A percentile compares a stretch with the other conserved stretches of the same genome.
These are phyloP conservation scores for Spea bombifrons DNA, from an alignment of 2,113 vertebrate species.

Conservation along the genomic window DNA sequence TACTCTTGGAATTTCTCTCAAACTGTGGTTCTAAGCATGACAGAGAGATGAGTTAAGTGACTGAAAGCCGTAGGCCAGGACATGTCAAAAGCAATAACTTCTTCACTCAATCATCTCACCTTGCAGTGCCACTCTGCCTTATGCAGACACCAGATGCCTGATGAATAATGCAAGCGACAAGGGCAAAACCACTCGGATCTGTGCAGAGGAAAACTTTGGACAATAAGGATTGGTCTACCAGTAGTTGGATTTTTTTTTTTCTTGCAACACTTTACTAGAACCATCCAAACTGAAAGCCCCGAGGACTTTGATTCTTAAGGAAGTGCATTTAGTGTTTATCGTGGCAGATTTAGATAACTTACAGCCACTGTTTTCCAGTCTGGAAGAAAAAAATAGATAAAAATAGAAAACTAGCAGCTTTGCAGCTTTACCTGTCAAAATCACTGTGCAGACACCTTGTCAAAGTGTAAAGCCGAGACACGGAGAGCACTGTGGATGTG, in stretches of 20 bases:
- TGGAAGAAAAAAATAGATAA: conserved; percentile 28
- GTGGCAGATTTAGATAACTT: conserved; percentile 45
- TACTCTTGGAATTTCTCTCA: conserved; percentile 34
- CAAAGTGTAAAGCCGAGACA: conserved; percentile 41
- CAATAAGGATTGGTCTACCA: conserved; percentile 47
- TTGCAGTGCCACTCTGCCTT: conserved; percentile 65
- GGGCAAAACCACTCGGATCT: conserved; percentile 67
- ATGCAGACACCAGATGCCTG: conserved; percentile 65
- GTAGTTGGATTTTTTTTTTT: conserved; percentile 42
- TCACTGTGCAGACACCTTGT: conserved; percentile 47
- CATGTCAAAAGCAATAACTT: conserved; percentile 60
- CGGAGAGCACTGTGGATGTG: conserved; percentile 26
- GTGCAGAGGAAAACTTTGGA: conserved; percentile 54
- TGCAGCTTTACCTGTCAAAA: conserved; percentile 47
- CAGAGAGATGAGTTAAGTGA: conserved; percentile 61
- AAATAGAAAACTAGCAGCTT: conserved; percentile 45
- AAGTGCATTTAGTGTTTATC: conserved; percentile 48
- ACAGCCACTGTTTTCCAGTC: conserved; percentile 29
- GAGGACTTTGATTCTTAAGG: conserved; percentile 33
- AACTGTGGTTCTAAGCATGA: conserved; percentile 37
- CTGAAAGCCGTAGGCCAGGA: conserved; percentile 56
- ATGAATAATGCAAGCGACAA: conserved; percentile 74
- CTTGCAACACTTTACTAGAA: conserved; percentile 24
- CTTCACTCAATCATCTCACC: conserved; percentile 73
- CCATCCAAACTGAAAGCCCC: conserved; percentile 42